Percentiles rank a stretch among this genome's conserved stretches.
Conservation (phyloP, 1,140 invertebrate genomes). For the Panagrolaimus sp. region DNA sequence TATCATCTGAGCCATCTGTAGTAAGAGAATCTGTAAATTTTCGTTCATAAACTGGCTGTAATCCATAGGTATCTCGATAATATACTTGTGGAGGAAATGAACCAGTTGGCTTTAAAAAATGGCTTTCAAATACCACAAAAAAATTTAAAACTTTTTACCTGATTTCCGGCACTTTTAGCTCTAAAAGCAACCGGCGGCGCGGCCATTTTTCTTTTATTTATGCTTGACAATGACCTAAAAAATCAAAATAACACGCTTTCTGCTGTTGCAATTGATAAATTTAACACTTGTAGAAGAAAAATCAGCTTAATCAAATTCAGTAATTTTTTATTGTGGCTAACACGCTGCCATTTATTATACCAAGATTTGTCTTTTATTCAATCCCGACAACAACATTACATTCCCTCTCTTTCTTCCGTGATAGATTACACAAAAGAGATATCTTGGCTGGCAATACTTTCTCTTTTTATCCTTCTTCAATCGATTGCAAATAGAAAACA, state of each 20-base stretch:
- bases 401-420: too few species aligned
- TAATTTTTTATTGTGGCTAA: background rate
- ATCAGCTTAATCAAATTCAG: background rate
- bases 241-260: background rate
- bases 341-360: too few species aligned
- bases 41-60: constrained; percentile 31
- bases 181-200: constrained; percentile 27
- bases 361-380: too few species aligned
- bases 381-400: too few species aligned
- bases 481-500: background rate
- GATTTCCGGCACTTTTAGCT: constrained; percentile 30
- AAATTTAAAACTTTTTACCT: constrained; percentile 18
- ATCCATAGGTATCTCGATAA: constrained; percentile 53
- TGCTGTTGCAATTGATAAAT: background rate
- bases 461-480: too few species aligned
- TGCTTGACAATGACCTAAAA: background rate
- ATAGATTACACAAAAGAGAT: too few species aligned
- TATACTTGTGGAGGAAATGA: constrained; percentile 55
- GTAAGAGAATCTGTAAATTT: constrained; percentile 40
- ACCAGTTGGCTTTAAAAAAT: constrained; percentile 10
- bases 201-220: constrained; percentile 22
- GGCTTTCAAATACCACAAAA: background rate
- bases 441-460: too few species aligned
- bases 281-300: background rate
- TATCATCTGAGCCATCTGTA: constrained; percentile 30